Conservation (phyloP, 92 coral and sea anemone genomes). For the Parazoanthus swiftii region DNA sequence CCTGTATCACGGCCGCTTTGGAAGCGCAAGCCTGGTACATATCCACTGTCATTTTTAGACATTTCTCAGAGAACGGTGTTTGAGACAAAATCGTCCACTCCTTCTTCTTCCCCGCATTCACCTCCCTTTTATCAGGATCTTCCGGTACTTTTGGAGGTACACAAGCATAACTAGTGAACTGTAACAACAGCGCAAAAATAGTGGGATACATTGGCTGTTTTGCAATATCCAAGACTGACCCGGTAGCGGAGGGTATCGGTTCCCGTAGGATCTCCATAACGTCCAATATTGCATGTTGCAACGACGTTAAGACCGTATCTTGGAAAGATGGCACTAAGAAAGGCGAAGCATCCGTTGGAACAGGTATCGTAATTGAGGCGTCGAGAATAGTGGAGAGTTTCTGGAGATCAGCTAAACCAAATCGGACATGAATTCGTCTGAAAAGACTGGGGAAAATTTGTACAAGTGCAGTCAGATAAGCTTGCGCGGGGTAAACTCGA, state of each 20-base stretch:
- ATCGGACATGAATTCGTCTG: constrained; percentile 84
- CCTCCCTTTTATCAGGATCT: constrained; percentile 44
- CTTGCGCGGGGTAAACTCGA: constrained; percentile 79
- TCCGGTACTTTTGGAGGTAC: constrained; percentile 78
- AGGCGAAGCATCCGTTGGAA: constrained; percentile 89
- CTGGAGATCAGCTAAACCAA: constrained; percentile 96
- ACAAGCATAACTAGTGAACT: constrained; percentile 75
- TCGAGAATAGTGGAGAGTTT: constrained; percentile 83
- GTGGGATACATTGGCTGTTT: constrained; percentile 99
- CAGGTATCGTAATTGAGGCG: constrained; percentile 80
- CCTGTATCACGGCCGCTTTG: constrained; percentile 85
- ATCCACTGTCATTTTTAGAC: constrained; percentile 73
- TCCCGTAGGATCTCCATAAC: constrained; percentile 86
- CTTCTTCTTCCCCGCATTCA: constrained; percentile 53
- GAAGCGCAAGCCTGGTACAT: constrained; percentile 78
- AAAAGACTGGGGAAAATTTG: constrained; percentile 90
- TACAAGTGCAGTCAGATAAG: constrained; percentile 84
- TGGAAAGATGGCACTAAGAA: constrained; percentile 90
- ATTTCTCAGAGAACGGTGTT: constrained; percentile 92
- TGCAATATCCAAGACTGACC: constrained; percentile 86
- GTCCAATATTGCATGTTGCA: constrained; percentile 87
- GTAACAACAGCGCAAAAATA: constrained; percentile 71
- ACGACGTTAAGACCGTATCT: constrained; percentile 79
- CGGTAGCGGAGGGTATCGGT: constrained; percentile 75
- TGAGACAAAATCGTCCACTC: constrained; percentile 79